Percentiles rank a stretch among this genome's conserved stretches.
These are phyloP conservation scores for Protaetia brevitarsis DNA, from an alignment of 1,140 invertebrate species.

Conservation along the genomic window DNA sequence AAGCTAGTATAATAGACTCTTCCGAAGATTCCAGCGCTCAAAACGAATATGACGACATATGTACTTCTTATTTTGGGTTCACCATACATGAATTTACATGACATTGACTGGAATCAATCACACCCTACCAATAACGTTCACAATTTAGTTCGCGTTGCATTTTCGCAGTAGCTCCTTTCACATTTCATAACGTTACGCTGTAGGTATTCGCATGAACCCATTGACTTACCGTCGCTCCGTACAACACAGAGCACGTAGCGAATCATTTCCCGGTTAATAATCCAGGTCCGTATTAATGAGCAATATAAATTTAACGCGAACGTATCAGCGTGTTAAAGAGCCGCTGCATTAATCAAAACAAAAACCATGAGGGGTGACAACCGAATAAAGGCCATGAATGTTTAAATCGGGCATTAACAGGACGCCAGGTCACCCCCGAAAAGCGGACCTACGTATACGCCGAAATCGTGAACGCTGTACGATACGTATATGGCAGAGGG, in stretches of 20 bases:
- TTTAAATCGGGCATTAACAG: conserved; percentile 32
- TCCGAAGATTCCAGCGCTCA: too few relatives aligned
- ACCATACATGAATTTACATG: too few relatives aligned
- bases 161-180: too few relatives aligned
- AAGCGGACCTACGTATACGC: background rate
- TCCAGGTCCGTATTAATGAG: conserved; percentile 22
- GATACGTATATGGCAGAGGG: background rate
- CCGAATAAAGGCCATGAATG: conserved; percentile 32
- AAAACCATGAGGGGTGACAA: conserved; percentile 34
- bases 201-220: conserved; percentile 10
- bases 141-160: too few relatives aligned
- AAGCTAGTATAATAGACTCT: too few relatives aligned
- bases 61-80: too few relatives aligned
- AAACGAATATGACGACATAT: too few relatives aligned
- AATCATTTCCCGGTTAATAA: conserved; percentile 15
- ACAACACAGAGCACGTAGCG: background rate
- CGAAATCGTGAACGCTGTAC: conserved; percentile 5
- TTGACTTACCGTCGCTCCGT: background rate
- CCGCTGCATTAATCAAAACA: conserved; percentile 31
- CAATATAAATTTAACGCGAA: conserved; percentile 25
- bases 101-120: too few relatives aligned
- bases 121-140: too few relatives aligned
- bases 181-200: background rate
- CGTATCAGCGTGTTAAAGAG: conserved; percentile 22
- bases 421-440: conserved; percentile 26